Conservation (phyloP, 64 coral and sea anemone species). For the Porites australiensis region DNA sequence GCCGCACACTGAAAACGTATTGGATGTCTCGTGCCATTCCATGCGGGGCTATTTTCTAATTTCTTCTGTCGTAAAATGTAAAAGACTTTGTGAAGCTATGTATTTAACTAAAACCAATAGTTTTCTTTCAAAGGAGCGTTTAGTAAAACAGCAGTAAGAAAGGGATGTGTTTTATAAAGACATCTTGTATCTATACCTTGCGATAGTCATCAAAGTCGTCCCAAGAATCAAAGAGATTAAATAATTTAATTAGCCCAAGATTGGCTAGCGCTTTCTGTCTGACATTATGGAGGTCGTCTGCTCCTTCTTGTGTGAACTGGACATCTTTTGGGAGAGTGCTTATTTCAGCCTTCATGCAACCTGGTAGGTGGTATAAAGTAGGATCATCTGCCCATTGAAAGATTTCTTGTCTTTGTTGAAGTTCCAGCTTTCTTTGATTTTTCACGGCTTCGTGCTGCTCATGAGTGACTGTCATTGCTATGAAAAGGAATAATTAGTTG, state of each 20-base stretch:
- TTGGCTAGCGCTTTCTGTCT: conserved; percentile 62
- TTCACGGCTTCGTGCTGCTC: conserved; percentile 76
- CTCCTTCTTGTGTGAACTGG: conserved; percentile 72
- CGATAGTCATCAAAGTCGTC: conserved; percentile 80
- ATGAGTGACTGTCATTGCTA: conserved; percentile 57
- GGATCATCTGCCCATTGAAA: conserved; percentile 71
- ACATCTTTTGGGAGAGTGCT: conserved; percentile 69
- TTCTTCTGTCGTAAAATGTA: too few species aligned
- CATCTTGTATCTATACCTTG: conserved; percentile 39
- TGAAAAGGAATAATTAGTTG: background rate
- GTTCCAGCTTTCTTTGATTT: conserved; percentile 73
- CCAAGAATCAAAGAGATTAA: conserved; percentile 70
- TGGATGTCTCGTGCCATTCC: too few species aligned
- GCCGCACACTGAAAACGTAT: too few species aligned
- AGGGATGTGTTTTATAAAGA: too few species aligned
- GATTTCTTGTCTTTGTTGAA: conserved; percentile 69
- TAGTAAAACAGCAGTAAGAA: too few species aligned
- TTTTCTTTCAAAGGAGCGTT: too few species aligned
- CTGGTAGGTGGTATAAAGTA: conserved; percentile 50
- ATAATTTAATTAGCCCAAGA: conserved; percentile 63
- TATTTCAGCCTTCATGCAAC: conserved; percentile 41
- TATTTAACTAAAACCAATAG: too few species aligned
- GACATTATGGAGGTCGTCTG: conserved; percentile 64
- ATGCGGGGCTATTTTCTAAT: too few species aligned
- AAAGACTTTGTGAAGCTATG: too few species aligned